Base-by-base conservation (phyloP, 2,797 vertebrate genomes). In the Australoheros facetus region DNA sequence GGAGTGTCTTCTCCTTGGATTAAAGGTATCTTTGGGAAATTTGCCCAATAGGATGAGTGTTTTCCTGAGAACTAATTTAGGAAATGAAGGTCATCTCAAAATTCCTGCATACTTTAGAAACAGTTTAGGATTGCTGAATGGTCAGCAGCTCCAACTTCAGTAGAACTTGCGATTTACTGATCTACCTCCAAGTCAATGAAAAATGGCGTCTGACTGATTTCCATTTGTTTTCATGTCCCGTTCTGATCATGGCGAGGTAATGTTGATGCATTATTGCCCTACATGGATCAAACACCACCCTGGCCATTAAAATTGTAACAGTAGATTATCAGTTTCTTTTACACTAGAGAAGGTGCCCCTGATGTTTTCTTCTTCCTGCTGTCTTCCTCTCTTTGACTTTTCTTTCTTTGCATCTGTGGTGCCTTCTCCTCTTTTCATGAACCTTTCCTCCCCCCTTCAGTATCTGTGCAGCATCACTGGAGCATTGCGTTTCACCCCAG, bases 401-500 rank as follows among this genome's bases (percentile, higher is more conserved):
- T 28, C 23, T 30, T 66, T 45, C 16, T 66, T 66, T 66, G 4
- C 28, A 5, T 19, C 3, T 82, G 51, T 59, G 5, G 45, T 54
- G 19, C 10, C 37, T 8, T 17, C 23, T 60, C 71, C 17, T 51
- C 64, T 72, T 23, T 55, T n/a, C 28, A 51, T 72, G 56, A 11
- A 10, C 48, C 62, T 39, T 17, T 13, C 21, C 39, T 23, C 30
- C 26, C 28, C 56, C 56, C 37, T 37, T 59, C 17, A 17, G 71
- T 51, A 3, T 80, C 74, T 57, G 37, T 73, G 54, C 53, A 75
- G 62, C 80, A 7, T 39, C 79, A 17, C 54, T 80, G 84, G 79
- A 88, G 86, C 85, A 26, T 88, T 28, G 28, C 81, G 69, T 83
- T 23, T 87, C 85, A 69, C 82, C 59, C 71, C 34, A 87, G 23